Conservation (phyloP, 2,888 invertebrate genomes). For the Malacosoma neustria region DNA sequence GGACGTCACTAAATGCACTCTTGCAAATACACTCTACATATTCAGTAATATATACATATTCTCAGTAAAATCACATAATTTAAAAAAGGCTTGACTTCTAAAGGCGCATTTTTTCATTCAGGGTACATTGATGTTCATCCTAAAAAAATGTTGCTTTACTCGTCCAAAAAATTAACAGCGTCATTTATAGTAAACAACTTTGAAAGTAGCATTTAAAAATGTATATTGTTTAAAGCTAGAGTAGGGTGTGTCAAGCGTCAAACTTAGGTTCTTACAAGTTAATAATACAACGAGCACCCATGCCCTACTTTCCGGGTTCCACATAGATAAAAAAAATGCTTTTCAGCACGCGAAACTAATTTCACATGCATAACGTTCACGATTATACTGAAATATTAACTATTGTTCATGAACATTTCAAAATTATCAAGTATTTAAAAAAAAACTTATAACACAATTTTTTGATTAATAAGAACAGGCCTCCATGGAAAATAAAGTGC, state of each 20-base stretch:
- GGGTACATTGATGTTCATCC: no score
- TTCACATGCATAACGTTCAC: conserved; percentile 39
- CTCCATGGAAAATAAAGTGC: no score
- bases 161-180: conserved; percentile 10
- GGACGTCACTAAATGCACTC: no score
- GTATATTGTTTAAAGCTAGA: conserved; percentile 27
- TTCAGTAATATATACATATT: no score
- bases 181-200: conserved; percentile 15
- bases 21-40: no score
- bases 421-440: no score
- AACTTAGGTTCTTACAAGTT: conserved; percentile 21
- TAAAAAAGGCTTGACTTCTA: no score
- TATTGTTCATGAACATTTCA: no score
- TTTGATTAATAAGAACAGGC: no score
- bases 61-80: no score
- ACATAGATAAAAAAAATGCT: conserved; percentile 27
- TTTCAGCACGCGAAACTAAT: conserved; percentile 41
- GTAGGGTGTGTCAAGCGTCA: conserved; percentile 16
- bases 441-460: no score
- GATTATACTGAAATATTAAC: conserved; percentile 1
- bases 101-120: no score
- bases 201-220: conserved; percentile 38
- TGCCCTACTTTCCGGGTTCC: conserved; percentile 25
- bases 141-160: conserved; percentile 4
- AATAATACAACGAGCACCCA: conserved; percentile 27